phyloP scores from a whole-genome alignment of 2,113 vertebrate genomes.

The Aix galericulata region DNA sequence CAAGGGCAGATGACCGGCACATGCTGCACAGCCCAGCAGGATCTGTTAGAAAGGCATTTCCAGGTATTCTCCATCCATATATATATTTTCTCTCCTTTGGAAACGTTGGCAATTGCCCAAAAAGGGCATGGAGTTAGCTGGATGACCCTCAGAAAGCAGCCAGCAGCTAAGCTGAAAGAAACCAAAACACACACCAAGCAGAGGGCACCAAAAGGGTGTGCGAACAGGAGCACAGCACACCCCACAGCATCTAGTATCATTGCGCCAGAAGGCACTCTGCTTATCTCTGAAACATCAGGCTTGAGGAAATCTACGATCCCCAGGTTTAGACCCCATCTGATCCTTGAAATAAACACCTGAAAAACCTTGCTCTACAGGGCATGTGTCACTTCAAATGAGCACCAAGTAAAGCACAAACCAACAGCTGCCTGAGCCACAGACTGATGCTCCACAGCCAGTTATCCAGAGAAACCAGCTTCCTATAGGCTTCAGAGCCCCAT shows the following conservation, averaged over 20 bases:
- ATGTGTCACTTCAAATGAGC: constrained; percentile 57
- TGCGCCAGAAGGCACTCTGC: background rate
- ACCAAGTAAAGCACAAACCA: background rate
- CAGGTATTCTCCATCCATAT: background rate
- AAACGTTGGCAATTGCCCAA: background rate
- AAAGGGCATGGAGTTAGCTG: background rate
- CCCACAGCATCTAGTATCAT: rapidly evolving
- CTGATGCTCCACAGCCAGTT: constrained; percentile 25
- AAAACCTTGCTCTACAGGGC: background rate
- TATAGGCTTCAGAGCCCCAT: background rate
- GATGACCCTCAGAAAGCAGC: background rate
- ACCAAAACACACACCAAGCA: background rate
- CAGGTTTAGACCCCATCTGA: background rate
- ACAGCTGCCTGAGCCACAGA: background rate
- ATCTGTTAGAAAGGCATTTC: background rate
- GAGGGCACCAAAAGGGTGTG: background rate
- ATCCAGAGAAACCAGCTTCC: background rate
- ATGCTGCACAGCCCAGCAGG: background rate
- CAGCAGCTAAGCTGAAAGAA: background rate
- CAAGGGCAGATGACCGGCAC: background rate
- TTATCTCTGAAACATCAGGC: background rate
- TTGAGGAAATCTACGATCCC: background rate
- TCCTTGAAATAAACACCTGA: background rate
- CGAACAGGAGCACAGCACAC: background rate
- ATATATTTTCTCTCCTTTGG: background rate